phyloP scores from a whole-genome alignment of 2,888 invertebrate genomes.

The Torymus auratus region DNA sequence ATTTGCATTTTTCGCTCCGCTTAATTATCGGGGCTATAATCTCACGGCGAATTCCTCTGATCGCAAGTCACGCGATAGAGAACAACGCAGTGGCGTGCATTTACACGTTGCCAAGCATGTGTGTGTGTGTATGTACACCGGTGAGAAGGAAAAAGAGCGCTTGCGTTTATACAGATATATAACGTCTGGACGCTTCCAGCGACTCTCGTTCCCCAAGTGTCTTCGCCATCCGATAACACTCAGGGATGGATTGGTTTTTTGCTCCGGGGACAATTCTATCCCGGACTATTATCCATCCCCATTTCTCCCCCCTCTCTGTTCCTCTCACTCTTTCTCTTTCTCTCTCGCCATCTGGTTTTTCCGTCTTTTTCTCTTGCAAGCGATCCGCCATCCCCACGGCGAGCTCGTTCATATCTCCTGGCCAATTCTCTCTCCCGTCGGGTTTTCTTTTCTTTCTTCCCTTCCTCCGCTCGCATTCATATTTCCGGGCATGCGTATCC shows the following conservation, averaged over 20 bases:
- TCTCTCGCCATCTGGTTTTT: conserved; percentile 50
- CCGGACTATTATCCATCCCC: conserved; percentile 58
- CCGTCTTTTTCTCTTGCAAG: conserved; percentile 45
- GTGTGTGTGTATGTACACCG: no score
- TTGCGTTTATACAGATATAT: background rate
- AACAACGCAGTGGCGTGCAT: no score
- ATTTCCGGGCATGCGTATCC: conserved; percentile 65
- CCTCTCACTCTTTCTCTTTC: conserved; percentile 54
- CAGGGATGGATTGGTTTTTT: conserved; percentile 72
- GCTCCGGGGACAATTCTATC: conserved; percentile 72
- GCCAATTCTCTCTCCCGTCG: conserved; percentile 57
- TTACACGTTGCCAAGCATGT: no score
- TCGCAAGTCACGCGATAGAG: conserved; percentile 2
- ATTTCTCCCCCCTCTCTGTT: conserved; percentile 57
- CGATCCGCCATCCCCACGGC: background rate
- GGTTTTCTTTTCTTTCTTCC: conserved; percentile 44
- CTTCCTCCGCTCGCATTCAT: conserved; percentile 51
- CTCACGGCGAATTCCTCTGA: background rate
- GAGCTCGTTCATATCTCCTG: conserved; percentile 43
- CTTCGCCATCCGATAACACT: conserved; percentile 72
- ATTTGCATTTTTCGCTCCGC: conserved; percentile 15
- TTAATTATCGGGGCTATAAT: conserved; percentile 17
- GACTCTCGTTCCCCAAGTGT: conserved; percentile 64
- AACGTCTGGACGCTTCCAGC: conserved; percentile 23
- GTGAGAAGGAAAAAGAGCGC: no score